Evolutionary conservation across 1,140 invertebrate species (phyloP).

Genomic region (Leptonema lineaticorne): DNA sequence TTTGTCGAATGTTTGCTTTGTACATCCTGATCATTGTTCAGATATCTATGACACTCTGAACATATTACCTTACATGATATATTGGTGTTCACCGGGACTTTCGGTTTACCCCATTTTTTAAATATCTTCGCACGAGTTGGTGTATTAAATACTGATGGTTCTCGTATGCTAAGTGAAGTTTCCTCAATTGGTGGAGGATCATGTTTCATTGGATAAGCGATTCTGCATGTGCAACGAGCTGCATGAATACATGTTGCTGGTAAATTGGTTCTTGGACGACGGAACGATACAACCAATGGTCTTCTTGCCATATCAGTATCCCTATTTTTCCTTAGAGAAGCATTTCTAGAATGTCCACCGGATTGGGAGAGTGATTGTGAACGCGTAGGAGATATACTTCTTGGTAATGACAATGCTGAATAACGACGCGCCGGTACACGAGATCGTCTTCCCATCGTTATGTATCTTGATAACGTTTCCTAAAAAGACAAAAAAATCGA

Average conservation of each 20-base stretch:
- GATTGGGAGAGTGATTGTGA: conserved; percentile 39
- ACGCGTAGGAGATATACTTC: conserved; percentile 37
- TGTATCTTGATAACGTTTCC: conserved; percentile 39
- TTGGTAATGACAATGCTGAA: conserved; percentile 35
- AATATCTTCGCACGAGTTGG: conserved; percentile 29
- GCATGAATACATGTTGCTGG: conserved; percentile 38
- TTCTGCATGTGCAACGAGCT: conserved; percentile 34
- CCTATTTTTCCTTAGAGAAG: conserved; percentile 29
- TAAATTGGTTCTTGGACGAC: conserved; percentile 18
- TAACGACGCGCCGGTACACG: conserved; percentile 32
- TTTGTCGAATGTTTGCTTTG: conserved; percentile 8
- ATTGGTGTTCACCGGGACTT: conserved; percentile 13
- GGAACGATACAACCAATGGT: conserved; percentile 36
- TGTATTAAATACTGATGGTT: neutral
- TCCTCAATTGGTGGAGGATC: conserved; percentile 25
- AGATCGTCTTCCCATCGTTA: conserved; percentile 23
- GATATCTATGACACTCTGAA: conserved; percentile 37
- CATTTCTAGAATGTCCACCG: conserved; percentile 35
- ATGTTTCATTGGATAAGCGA: conserved; percentile 22
- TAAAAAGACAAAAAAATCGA: conserved; percentile 33
- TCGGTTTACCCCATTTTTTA: conserved; percentile 34
- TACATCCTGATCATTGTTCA: conserved; percentile 27
- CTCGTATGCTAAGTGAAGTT: neutral
- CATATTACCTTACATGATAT: conserved; percentile 33
- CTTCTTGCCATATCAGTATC: conserved; percentile 35